Conservation (phyloP, 2,113 vertebrate species). For the Peromyscus leucopus region DNA sequence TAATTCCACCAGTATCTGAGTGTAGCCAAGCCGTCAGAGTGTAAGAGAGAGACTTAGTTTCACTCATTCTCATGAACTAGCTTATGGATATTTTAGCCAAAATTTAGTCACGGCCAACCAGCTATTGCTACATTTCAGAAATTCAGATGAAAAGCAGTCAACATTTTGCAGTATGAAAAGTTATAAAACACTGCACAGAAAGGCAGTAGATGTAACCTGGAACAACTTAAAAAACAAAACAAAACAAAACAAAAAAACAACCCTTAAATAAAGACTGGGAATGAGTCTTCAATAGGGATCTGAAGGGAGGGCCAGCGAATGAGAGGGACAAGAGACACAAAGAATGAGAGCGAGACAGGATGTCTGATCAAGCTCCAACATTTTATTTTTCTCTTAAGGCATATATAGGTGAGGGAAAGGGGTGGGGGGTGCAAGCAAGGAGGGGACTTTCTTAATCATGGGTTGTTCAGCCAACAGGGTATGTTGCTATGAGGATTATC, state of each 20-base stretch:
- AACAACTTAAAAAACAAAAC: slow-evolving; percentile 8
- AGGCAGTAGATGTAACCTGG: not conserved
- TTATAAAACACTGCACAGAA: not conserved
- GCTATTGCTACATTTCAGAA: slow-evolving; percentile 2
- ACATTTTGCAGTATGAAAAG: slow-evolving; percentile 10
- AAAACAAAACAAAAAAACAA: too few relatives aligned
- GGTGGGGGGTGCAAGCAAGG: too few relatives aligned
- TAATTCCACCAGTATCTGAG: not conserved
- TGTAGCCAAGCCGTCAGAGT: not conserved
- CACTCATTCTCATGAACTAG: not conserved
- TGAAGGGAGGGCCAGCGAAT: too few relatives aligned
- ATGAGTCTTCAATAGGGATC: too few relatives aligned
- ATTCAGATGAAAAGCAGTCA: slow-evolving; percentile 38
- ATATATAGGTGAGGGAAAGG: too few relatives aligned
- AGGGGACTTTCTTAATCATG: too few relatives aligned
- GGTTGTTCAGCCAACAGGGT: too few relatives aligned
- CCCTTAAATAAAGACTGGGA: not conserved
- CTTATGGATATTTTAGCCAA: slow-evolving; percentile 14
- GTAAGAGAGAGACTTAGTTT: not conserved
- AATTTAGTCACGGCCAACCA: slow-evolving; percentile 4
- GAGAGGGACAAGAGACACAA: too few relatives aligned
- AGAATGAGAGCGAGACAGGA: too few relatives aligned
- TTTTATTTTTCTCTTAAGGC: too few relatives aligned
- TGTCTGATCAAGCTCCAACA: too few relatives aligned
- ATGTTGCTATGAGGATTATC: too few relatives aligned